Evolutionary conservation across 2,888 invertebrate genomes (phyloP).

Genomic region (Aromia moschata): DNA sequence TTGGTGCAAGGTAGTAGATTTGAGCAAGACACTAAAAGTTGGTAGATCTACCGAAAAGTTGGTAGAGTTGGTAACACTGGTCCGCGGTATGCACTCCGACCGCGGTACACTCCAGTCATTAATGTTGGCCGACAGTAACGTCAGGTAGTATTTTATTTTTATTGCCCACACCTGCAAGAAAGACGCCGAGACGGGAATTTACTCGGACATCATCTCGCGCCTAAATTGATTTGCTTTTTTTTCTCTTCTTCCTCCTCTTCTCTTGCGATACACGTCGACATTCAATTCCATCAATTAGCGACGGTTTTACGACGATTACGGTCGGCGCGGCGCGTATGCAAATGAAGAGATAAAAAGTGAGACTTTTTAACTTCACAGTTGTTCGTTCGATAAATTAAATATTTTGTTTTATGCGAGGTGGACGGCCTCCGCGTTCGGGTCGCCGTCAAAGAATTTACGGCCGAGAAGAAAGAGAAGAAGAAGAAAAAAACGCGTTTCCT

Average conservation of each 20-base stretch:
- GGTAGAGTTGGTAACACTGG: no score
- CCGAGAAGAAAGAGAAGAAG: no score
- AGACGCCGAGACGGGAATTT: neutral
- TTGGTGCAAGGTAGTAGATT: no score
- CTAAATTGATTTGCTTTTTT: conserved; percentile 11
- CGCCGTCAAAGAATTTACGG: neutral
- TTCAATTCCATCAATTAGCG: conserved; percentile 14
- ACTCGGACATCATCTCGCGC: conserved; percentile 4
- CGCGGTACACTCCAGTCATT: no score
- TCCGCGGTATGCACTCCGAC: no score
- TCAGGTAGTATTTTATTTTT: neutral
- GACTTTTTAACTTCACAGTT: conserved; percentile 14
- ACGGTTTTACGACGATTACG: conserved; percentile 13
- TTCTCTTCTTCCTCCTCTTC: no score
- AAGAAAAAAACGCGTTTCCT: neutral
- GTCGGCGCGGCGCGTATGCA: conserved; percentile 1
- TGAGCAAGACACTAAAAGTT: no score
- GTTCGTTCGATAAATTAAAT: conserved; percentile 6
- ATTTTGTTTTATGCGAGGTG: conserved; percentile 7
- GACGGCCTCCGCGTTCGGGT: conserved; percentile 3
- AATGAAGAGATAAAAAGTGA: conserved; percentile 4
- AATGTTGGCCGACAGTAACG: neutral
- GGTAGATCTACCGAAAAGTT: no score
- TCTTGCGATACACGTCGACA: conserved; percentile 6
- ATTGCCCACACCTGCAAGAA: neutral